Evolutionary conservation across 2,888 invertebrate genomes (phyloP).

Genomic region (Eumacrocentrus americanus): DNA sequence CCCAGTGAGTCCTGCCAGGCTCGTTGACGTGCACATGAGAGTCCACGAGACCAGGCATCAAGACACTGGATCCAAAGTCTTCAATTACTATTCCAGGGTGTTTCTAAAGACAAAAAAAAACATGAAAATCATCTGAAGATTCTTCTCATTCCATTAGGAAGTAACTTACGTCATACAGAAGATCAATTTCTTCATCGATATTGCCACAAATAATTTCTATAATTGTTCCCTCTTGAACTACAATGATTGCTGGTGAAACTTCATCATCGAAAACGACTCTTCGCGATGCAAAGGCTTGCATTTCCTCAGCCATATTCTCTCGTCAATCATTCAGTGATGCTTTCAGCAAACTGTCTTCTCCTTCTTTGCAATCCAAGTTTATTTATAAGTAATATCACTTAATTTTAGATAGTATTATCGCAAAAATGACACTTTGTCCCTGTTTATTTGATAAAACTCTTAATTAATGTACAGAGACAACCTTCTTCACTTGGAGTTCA

Average conservation of each 20-base stretch:
- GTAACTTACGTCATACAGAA: slow-evolving; percentile 34
- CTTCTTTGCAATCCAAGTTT: too few species aligned
- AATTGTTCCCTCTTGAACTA: slow-evolving; percentile 67
- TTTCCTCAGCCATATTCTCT: slow-evolving; percentile 10
- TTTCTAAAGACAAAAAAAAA: slow-evolving; percentile 26
- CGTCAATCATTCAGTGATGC: too few species aligned
- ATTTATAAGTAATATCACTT: too few species aligned
- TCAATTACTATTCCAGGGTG: slow-evolving; percentile 36
- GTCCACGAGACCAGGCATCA: slow-evolving; percentile 76
- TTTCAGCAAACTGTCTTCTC: too few species aligned
- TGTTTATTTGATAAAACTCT: background rate
- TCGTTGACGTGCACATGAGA: slow-evolving; percentile 78
- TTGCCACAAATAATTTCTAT: slow-evolving; percentile 63
- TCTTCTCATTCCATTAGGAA: background rate
- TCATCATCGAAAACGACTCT: slow-evolving; percentile 41
- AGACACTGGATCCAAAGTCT: slow-evolving; percentile 63
- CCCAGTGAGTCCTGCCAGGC: slow-evolving; percentile 75
- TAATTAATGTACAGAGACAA: background rate
- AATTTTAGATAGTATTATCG: too few species aligned
- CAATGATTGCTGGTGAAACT: slow-evolving; percentile 61
- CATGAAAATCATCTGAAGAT: background rate
- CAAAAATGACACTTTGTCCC: too few species aligned
- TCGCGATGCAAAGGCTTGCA: slow-evolving; percentile 39
- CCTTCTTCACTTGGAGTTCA: background rate
- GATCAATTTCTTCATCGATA: slow-evolving; percentile 43